Evolutionary conservation across 2,888 invertebrate species (phyloP), one percentile per base, ranked within the genome.

Genomic region (Morpho helenor): DNA sequence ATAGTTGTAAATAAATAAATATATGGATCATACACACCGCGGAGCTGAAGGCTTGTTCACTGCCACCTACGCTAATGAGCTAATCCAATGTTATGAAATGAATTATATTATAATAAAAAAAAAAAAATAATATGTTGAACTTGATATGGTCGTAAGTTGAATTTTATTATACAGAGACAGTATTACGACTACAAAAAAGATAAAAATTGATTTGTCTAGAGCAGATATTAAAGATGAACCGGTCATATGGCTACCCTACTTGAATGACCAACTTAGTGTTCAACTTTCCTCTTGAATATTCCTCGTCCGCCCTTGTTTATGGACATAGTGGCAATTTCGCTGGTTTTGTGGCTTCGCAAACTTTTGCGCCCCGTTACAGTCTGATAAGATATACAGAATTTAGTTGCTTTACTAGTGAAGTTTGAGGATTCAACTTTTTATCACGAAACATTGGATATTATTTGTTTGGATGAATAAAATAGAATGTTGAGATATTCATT

Each of bases 271-370:
- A 62, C 31, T 31, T 5, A 31, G 31, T 31, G 73, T 68, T 70
- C 63, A 89, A 89, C 83, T 90, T 90, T 86, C 78, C 87, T 82
- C 81, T 80, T 88, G 87, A 88, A 88, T 89, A 89, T 88, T 87
- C 86, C 77, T 67, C 70, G 67, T 79, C 76, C 75, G 76, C 73
- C 73, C 80, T 84, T 85, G 86, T 88, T 88, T 87, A 88, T 85
- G 80, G 80, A 74, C 76, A 65, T 65, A 69, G 73, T 71, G 76
- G 77, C 74, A 72, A 72, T 77, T 82, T 72, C 70, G 72, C 70
- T 76, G 74, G 79, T 79, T 82, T 80, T 83, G 86, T 75, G 85
- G 85, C 73, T 71, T 75, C 71, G 64, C 74, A 82, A 89, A 71
- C 79, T 87, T 87, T 77, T 76, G 67, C 72, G 80, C 76, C 75